These are phyloP conservation scores for Beroe forskalii DNA, from an alignment of 37 sponge, comb jelly and placozoan genomes.

Conservation along the genomic window DNA sequence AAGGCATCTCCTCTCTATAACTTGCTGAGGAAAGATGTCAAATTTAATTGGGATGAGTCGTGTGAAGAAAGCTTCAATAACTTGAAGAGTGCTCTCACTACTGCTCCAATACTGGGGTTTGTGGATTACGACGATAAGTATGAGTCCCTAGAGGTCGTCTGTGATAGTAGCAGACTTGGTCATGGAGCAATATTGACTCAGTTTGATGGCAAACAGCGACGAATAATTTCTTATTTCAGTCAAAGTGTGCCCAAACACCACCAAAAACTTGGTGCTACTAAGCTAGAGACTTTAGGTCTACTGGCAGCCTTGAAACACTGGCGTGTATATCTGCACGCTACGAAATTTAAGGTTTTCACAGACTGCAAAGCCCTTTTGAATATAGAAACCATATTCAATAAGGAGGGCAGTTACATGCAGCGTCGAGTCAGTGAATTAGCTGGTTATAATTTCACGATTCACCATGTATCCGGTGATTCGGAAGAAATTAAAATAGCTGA, in stretches of 20 bases:
- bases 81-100: background rate
- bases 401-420: background rate
- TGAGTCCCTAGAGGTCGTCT: background rate
- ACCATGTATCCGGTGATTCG: background rate
- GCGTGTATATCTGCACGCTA: background rate
- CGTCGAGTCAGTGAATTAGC: background rate
- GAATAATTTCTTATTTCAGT: background rate
- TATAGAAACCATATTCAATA: too few relatives aligned
- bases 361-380: background rate
- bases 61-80: background rate
- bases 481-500: conserved; percentile 7
- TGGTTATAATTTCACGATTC: background rate
- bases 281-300: conserved; percentile 2
- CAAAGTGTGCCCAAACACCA: too few relatives aligned
- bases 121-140: background rate
- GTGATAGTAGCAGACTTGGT: background rate
- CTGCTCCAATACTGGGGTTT: background rate
- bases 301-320: background rate
- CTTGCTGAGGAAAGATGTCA: background rate
- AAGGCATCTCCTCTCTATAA: too few relatives aligned
- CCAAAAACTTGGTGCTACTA: too few relatives aligned
- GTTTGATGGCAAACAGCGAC: background rate
- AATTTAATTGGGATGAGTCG: background rate
- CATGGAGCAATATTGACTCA: conserved; percentile 15
- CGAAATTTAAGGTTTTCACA: background rate